Conservation (phyloP, 2,113 vertebrate species). For the Triplophysa rosa region DNA sequence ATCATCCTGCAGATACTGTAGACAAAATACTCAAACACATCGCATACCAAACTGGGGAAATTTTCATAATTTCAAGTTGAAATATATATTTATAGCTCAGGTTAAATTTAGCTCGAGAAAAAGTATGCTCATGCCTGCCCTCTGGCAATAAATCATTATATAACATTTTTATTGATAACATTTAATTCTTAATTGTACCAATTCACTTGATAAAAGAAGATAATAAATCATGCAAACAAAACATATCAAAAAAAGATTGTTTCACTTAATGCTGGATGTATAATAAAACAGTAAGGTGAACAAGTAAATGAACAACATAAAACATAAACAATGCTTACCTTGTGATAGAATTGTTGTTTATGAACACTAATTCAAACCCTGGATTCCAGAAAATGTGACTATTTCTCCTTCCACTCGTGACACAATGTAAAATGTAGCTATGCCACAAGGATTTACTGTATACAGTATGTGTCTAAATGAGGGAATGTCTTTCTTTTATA, state of each 20-base stretch:
- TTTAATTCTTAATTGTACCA: too few species aligned
- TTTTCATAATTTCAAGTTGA: not conserved
- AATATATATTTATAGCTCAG: too few species aligned
- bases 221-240: too few species aligned
- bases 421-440: not conserved
- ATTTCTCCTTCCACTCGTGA: not conserved
- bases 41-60: not conserved
- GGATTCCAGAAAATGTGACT: not conserved
- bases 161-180: too few species aligned
- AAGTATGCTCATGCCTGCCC: too few species aligned
- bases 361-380: conserved; percentile 9
- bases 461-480: conserved; percentile 25
- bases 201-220: too few species aligned
- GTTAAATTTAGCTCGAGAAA: too few species aligned
- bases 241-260: too few species aligned
- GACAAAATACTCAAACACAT: not conserved
- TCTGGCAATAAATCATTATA: too few species aligned
- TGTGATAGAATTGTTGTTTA: conserved; percentile 13
- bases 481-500: conserved; percentile 49
- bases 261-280: too few species aligned
- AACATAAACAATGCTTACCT: conserved; percentile 27
- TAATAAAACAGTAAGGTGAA: not conserved
- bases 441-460: not conserved
- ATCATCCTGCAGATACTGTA: too few species aligned
- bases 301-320: not conserved